These are phyloP conservation scores for Scelioninae gen. 1 DNA, from an alignment of 2,888 invertebrate species.

Conservation along the genomic window DNA sequence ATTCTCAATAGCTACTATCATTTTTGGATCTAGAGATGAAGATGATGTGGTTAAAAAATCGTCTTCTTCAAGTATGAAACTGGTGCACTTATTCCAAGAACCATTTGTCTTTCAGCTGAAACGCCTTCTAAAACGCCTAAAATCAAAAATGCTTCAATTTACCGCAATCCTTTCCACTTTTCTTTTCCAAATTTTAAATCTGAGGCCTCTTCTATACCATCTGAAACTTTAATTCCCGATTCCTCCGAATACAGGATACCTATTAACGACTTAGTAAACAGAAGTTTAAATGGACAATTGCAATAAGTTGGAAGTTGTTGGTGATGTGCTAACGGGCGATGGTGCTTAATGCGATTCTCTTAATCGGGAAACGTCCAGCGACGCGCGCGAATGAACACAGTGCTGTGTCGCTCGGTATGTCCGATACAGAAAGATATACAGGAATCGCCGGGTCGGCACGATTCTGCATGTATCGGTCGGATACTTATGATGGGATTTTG, in stretches of 20 bases:
- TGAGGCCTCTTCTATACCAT: too few relatives aligned
- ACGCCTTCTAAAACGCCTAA: too few relatives aligned
- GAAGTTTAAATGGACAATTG: slow-evolving; percentile 50
- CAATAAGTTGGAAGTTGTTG: slow-evolving; percentile 48
- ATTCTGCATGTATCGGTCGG: slow-evolving; percentile 75
- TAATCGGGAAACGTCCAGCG: slow-evolving; percentile 79
- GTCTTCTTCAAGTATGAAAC: too few relatives aligned
- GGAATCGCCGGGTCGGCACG: slow-evolving; percentile 5
- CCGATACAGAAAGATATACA: slow-evolving; percentile 47
- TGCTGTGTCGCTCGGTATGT: slow-evolving; percentile 68
- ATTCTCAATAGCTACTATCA: too few relatives aligned
- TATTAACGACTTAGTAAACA: slow-evolving; percentile 37
- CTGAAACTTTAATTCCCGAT: too few relatives aligned
- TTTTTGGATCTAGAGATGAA: too few relatives aligned
- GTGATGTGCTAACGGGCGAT: slow-evolving; percentile 57
- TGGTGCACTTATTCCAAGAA: too few relatives aligned
- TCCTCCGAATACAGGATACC: background rate
- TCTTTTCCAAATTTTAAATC: background rate
- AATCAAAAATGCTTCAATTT: too few relatives aligned
- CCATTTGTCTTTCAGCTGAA: too few relatives aligned
- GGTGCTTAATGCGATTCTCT: slow-evolving; percentile 81
- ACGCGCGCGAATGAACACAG: slow-evolving; percentile 72
- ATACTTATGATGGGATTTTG: slow-evolving; percentile 74
- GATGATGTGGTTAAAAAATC: too few relatives aligned
- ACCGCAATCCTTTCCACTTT: too few relatives aligned